Evolutionary conservation across 2,888 invertebrate species (phyloP).

Genomic region (Zygaena filipendulae): DNA sequence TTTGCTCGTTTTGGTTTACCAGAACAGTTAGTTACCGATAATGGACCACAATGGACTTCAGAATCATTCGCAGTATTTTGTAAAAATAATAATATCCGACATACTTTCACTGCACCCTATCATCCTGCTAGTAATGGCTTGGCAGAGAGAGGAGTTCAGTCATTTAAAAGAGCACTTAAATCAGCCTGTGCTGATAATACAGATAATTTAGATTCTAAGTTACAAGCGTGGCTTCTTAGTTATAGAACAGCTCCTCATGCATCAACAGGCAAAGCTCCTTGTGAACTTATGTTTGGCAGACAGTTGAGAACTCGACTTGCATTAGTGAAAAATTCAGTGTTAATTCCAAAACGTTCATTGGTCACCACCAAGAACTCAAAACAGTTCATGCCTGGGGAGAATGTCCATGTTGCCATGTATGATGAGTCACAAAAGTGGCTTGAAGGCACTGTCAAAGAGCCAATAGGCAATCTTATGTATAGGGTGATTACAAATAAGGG

Average conservation of each 20-base stretch:
- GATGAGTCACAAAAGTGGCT: background rate
- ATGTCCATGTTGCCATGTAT: background rate
- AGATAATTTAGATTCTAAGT: background rate
- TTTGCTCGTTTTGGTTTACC: background rate
- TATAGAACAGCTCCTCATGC: conserved; percentile 3
- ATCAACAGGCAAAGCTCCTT: conserved; percentile 1
- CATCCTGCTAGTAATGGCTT: conserved; percentile 2
- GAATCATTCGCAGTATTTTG: background rate
- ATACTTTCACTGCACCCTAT: conserved; percentile 2
- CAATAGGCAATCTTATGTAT: background rate
- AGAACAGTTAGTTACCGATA: conserved; percentile 3
- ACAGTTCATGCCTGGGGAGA: background rate
- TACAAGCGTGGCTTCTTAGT: background rate
- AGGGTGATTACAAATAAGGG: background rate
- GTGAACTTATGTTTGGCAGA: background rate
- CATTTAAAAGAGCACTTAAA: background rate
- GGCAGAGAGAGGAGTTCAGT: background rate
- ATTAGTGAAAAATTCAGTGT: background rate
- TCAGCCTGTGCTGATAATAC: background rate
- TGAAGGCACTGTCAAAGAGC: background rate
- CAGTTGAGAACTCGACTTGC: background rate
- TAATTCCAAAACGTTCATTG: background rate
- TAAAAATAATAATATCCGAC: conserved; percentile 5
- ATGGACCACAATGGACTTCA: conserved; percentile 3
- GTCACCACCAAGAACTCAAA: background rate